Percentiles rank a stretch among this genome's conserved stretches.
Conservation (phyloP, 2,797 vertebrate species). For the Myotis daubentonii region DNA sequence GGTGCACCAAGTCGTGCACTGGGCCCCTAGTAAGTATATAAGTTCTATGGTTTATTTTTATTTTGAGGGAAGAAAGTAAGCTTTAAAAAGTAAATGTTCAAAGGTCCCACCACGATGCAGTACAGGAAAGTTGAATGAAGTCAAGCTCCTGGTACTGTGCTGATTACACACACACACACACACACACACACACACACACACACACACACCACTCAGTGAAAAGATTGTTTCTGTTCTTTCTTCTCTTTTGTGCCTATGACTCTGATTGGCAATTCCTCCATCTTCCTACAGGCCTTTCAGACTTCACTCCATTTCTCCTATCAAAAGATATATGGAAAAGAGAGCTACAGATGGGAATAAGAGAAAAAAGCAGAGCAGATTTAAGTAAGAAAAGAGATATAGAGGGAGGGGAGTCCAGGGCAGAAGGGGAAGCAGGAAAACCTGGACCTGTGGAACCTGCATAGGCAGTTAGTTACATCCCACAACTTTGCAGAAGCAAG, state of each 20-base stretch:
- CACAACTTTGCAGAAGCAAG: neutral
- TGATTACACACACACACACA: neutral
- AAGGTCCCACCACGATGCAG: rapidly evolving
- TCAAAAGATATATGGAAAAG: neutral
- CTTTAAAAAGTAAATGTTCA: neutral
- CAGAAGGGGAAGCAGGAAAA: neutral
- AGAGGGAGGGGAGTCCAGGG: neutral
- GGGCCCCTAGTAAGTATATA: too few species aligned
- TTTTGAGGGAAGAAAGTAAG: neutral
- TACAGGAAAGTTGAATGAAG: neutral
- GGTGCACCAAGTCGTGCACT: too few species aligned
- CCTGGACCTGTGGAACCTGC: neutral
- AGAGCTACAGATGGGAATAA: neutral
- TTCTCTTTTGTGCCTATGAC: neutral
- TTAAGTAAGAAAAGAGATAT: neutral
- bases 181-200: neutral
- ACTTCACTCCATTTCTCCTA: neutral
- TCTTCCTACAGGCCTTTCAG: neutral
- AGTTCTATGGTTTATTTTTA: neutral
- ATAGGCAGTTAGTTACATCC: neutral
- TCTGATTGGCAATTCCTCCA: neutral
- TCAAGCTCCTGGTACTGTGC: neutral
- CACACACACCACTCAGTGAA: neutral
- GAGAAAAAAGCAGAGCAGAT: neutral
- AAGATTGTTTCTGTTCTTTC: neutral